These are phyloP conservation scores for Mystacides longicornis DNA, from an alignment of 2,888 invertebrate genomes.

Conservation along the genomic window DNA sequence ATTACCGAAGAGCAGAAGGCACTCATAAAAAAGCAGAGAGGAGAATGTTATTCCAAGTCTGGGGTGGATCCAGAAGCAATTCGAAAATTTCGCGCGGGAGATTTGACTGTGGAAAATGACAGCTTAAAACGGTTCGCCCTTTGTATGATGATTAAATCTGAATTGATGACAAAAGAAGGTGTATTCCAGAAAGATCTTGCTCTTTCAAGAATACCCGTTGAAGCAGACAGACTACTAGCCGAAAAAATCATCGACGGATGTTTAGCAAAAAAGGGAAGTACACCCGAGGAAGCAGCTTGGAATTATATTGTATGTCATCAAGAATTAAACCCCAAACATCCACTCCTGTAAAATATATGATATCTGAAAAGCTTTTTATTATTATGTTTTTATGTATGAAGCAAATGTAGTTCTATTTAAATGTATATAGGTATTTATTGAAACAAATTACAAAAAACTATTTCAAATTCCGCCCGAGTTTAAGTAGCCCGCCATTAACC, in stretches of 20 bases:
- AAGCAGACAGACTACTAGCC: slow-evolving; percentile 43
- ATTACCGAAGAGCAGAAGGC: slow-evolving; percentile 45
- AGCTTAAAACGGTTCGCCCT: slow-evolving; percentile 42
- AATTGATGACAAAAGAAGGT: slow-evolving; percentile 48
- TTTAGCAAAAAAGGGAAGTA: slow-evolving; percentile 43
- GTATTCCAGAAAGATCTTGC: slow-evolving; percentile 49
- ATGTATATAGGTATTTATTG: too few species aligned
- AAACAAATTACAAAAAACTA: too few species aligned
- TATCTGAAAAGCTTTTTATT: too few species aligned
- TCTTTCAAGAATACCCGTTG: slow-evolving; percentile 41
- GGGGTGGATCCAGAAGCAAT: slow-evolving; percentile 40
- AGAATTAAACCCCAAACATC: slow-evolving; percentile 46
- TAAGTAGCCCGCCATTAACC: too few species aligned
- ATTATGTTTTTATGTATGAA: too few species aligned
- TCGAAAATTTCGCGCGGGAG: slow-evolving; percentile 42
- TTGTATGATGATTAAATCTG: slow-evolving; percentile 45
- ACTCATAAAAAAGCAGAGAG: slow-evolving; percentile 43
- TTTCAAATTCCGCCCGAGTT: too few species aligned
- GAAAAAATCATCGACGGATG: slow-evolving; percentile 45
- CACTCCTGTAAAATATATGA: slow-evolving; percentile 37
- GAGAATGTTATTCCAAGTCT: slow-evolving; percentile 41
- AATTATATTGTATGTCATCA: slow-evolving; percentile 49
- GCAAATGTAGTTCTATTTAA: too few species aligned
- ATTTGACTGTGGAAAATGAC: slow-evolving; percentile 43
- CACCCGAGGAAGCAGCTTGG: slow-evolving; percentile 46